Evolutionary conservation across 2,113 vertebrate species (phyloP), one percentile per base, ranked within the genome.

Genomic region (Cavia porcellus): DNA sequence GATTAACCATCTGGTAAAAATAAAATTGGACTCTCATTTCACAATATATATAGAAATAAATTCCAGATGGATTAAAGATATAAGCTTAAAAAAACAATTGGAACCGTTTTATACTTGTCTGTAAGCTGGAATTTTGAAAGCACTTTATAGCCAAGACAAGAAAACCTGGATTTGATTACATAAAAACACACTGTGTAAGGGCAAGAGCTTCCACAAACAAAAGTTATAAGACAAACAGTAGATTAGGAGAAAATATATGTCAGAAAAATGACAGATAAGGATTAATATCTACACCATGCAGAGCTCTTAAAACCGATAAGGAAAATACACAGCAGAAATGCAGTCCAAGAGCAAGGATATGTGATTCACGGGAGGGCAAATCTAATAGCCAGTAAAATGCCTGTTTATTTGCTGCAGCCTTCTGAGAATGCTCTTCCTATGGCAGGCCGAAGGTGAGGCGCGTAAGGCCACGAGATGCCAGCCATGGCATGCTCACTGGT

Each of bases 221-320:
- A 96, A 96, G 80, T 74, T 95, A 74, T 19, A 83, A 92, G 86
- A 86, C 77, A 92, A 90, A 66, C n/a, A 90, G 75, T 47, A 94
- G 88, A 96, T 95, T 83, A 87, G 50, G 72, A 92, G 86, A 94
- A 87, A 86, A 79, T 68, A 35, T 72, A n/a, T 92, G 70, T 97
- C 93, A 89, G 61, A 62, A 90, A 82, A 83, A 94, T 32, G 86
- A 93, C 61, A 92, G 93, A 92, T 96, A 96, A 97, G 74, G 66
- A 94, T 93, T 84, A 64, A 79, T 97, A 97, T 95, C 95, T 93
- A 8, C 50, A 19, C 83, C 59, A 52, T 70, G 38, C 72, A 64
- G 91, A 83, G 25, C 91, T 91, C 88, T 89, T 96, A 72, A 97
- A 75, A 86, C 79, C 93, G 96, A 95, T 98, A 96, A 97, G 95